Percentiles rank a stretch among this genome's conserved stretches.
phyloP scores from a whole-genome alignment of 2,797 vertebrate genomes.

The Gambusia yucatana region DNA sequence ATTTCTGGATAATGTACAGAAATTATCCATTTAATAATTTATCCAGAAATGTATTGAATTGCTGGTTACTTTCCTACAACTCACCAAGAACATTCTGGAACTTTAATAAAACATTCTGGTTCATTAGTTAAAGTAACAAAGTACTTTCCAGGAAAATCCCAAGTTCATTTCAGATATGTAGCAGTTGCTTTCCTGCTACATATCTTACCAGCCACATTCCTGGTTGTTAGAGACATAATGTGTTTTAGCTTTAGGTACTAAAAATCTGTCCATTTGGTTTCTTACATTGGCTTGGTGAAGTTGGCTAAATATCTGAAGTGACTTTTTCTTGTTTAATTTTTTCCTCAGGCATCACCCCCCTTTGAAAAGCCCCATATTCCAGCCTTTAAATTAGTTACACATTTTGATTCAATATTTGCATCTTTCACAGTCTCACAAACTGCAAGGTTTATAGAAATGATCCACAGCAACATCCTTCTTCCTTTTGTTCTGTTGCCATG shows the following conservation, averaged over 20 bases:
- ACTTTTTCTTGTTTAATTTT: neutral
- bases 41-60: neutral
- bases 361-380: neutral
- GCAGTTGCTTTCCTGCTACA: neutral
- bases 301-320: neutral
- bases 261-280: no score
- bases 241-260: no score
- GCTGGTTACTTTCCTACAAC: neutral
- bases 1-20: neutral
- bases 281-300: no score
- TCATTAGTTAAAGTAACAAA: neutral
- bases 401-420: neutral
- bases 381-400: neutral
- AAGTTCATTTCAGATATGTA: neutral
- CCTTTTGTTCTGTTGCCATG: slow-evolving; percentile 33
- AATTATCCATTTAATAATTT: no score
- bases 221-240: neutral
- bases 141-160: neutral
- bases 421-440: neutral
- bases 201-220: neutral
- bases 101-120: neutral
- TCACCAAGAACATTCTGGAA: neutral
- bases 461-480: slow-evolving; percentile 31
- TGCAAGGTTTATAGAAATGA: slow-evolving; percentile 28
- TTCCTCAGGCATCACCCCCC: no score